A percentile compares a stretch with the other conserved stretches of the same genome.
Conservation (phyloP, 1,140 invertebrate genomes). For the Araneus ventricosus region DNA sequence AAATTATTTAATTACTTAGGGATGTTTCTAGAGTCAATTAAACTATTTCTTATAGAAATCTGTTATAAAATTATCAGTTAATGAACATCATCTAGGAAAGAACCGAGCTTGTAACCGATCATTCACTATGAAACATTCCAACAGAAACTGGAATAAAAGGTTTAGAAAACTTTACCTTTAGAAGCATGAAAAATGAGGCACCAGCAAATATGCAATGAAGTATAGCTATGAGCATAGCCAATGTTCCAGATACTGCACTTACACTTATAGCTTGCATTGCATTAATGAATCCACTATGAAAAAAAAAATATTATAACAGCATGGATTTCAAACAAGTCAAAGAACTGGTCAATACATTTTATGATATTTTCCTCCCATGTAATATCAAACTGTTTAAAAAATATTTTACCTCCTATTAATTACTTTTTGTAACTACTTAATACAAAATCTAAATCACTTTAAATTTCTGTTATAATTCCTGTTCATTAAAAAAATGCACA, state of each 20-base stretch:
- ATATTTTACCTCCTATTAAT: no score
- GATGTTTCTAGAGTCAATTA: no score
- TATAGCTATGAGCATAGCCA: slow-evolving; percentile 63
- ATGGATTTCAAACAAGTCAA: no score
- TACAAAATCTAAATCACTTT: no score
- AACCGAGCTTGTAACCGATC: not conserved
- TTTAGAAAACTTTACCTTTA: slow-evolving; percentile 76
- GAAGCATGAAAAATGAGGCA: slow-evolving; percentile 78
- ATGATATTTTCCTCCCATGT: no score
- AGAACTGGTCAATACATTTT: no score
- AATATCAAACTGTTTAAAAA: no score
- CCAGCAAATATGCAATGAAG: slow-evolving; percentile 76
- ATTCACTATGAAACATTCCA: not conserved
- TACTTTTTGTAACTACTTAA: no score
- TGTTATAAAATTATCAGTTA: not conserved
- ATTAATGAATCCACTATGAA: slow-evolving; percentile 88
- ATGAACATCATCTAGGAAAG: not conserved
- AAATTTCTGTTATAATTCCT: no score
- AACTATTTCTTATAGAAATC: no score
- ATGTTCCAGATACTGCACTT: slow-evolving; percentile 58
- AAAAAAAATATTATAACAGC: slow-evolving; percentile 39
- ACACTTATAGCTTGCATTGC: slow-evolving; percentile 81
- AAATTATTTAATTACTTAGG: no score
- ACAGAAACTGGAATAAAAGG: not conserved
- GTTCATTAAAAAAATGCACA: no score